These are phyloP conservation scores for Pogonocichla stellata DNA, from an alignment of 2,113 vertebrate species.

Conservation along the genomic window DNA sequence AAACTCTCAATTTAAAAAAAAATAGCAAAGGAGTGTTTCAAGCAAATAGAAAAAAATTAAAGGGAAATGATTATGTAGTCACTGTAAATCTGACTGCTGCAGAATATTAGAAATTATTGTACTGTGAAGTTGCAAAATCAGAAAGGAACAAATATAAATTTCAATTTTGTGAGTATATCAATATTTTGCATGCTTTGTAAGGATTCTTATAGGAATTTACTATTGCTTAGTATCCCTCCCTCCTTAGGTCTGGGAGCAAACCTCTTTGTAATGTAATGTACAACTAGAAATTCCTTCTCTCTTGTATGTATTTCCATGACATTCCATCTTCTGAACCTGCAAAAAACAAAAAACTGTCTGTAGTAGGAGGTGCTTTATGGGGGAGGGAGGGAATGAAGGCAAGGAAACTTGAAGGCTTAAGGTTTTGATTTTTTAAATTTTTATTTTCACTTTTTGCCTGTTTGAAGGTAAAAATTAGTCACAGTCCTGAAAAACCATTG, in stretches of 20 bases:
- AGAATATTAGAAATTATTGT: conserved; percentile 39
- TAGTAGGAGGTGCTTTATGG: conserved; percentile 27
- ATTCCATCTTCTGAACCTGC: conserved; percentile 33
- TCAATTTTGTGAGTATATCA: conserved; percentile 56
- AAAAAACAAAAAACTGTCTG: not conserved
- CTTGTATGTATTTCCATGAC: conserved; percentile 51
- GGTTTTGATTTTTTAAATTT: not conserved
- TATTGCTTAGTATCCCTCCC: conserved; percentile 60
- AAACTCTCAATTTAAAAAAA: not conserved
- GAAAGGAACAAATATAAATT: conserved; percentile 36
- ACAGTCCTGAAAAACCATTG: not conserved
- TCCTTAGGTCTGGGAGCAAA: conserved; percentile 59
- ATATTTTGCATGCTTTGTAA: conserved; percentile 66
- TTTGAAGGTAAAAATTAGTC: conserved; percentile 18
- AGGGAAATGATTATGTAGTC: conserved; percentile 19
- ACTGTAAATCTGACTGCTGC: conserved; percentile 34
- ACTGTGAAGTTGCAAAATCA: conserved; percentile 55
- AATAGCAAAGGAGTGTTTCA: not conserved
- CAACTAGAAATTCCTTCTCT: conserved; percentile 57
- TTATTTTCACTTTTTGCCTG: not conserved
- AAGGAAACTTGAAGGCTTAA: conserved; percentile 40
- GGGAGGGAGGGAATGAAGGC: conserved; percentile 34
- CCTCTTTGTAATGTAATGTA: conserved; percentile 56
- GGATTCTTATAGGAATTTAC: conserved; percentile 60
- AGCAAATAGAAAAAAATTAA: not conserved